Conservation (phyloP, 2,113 vertebrate species). For the Zosterops pallidus region DNA sequence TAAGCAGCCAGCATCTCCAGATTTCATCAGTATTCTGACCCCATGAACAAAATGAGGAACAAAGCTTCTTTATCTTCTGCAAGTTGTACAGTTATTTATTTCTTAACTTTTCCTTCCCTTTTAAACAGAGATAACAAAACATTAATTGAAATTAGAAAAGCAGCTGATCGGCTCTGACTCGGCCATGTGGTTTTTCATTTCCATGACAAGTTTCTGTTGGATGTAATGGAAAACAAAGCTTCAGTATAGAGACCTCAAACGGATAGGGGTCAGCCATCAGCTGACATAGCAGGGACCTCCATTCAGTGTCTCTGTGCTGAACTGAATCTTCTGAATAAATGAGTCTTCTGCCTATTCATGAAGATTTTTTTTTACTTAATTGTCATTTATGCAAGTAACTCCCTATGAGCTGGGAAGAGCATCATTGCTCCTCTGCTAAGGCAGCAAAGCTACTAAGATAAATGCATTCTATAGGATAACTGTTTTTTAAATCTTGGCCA, state of each 20-base stretch:
- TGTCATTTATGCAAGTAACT: neutral
- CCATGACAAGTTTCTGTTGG: neutral
- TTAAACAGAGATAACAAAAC: neutral
- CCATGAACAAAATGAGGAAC: neutral
- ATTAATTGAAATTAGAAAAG: slow-evolving; percentile 15
- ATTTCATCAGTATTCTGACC: neutral
- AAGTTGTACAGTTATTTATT: neutral
- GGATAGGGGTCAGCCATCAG: neutral
- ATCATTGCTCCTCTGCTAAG: neutral
- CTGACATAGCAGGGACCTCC: neutral
- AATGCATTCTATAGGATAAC: neutral
- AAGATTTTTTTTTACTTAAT: neutral
- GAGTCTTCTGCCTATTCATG: neutral
- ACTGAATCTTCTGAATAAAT: neutral
- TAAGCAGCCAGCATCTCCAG: neutral
- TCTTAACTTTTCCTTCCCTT: neutral
- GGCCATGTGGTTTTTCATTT: neutral
- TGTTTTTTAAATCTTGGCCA: neutral
- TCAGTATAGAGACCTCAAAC: neutral
- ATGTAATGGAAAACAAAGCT: neutral
- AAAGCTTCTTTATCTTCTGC: neutral
- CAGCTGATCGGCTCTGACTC: neutral
- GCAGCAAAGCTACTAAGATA: neutral
- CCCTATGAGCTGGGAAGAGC: neutral
- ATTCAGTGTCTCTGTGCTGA: neutral